A percentile compares a stretch with the other conserved stretches of the same genome.
Evolutionary conservation across 1,140 invertebrate species (phyloP).

Genomic region (Cyphomyrmex costatus): DNA sequence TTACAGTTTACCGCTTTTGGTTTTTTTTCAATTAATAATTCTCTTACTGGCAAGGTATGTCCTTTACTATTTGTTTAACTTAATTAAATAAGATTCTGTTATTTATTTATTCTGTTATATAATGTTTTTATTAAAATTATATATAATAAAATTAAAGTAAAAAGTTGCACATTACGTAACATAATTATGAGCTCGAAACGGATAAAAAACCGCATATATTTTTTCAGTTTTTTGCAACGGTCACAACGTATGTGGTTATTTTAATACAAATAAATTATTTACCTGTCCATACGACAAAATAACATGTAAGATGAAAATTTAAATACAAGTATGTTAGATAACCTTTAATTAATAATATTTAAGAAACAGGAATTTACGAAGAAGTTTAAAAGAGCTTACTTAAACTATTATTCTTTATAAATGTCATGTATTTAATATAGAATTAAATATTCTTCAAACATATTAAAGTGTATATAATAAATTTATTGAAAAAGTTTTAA

Average conservation of each 20-base stretch:
- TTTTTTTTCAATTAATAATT: conserved; percentile 36
- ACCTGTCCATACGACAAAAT: neutral
- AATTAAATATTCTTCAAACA: neutral
- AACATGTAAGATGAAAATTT: neutral
- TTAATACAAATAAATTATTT: conserved; percentile 22
- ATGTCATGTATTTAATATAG: too few relatives aligned
- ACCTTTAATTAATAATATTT: too few relatives aligned
- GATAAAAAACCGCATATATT: neutral
- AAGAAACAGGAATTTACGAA: too few relatives aligned
- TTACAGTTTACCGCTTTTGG: conserved; percentile 14
- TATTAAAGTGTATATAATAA: neutral
- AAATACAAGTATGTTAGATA: neutral
- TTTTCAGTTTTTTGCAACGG: conserved; percentile 47
- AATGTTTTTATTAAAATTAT: neutral
- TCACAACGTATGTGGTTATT: conserved; percentile 45
- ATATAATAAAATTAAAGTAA: neutral
- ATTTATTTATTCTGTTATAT: neutral
- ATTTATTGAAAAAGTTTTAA: neutral
- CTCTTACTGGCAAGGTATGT: conserved; percentile 34
- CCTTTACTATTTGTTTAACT: neutral
- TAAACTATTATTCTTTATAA: too few relatives aligned
- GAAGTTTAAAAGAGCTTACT: too few relatives aligned
- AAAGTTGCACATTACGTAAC: neutral
- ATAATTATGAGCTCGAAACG: neutral
- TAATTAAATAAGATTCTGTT: neutral